These are phyloP conservation scores for Epizoanthus ramosus DNA, from an alignment of 92 coral and sea anemone genomes.

Conservation along the genomic window DNA sequence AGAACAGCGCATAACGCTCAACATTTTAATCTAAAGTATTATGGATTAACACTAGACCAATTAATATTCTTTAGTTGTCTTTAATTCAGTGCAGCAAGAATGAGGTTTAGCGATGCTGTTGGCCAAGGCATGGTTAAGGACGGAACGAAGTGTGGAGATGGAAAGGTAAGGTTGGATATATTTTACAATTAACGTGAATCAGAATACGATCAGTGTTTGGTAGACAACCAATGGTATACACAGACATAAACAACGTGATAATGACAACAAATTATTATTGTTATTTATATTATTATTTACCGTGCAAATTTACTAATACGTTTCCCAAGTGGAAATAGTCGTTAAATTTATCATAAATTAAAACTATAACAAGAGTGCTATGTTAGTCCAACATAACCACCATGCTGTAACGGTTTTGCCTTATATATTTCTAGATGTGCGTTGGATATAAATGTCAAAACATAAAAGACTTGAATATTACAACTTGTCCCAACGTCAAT, in stretches of 20 bases:
- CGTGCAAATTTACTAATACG: too few relatives aligned
- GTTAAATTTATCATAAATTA: too few relatives aligned
- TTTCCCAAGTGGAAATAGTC: too few relatives aligned
- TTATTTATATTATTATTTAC: too few relatives aligned
- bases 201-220: background rate
- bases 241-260: too few relatives aligned
- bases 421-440: conserved; percentile 63
- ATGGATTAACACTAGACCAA: background rate
- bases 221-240: too few relatives aligned
- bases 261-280: too few relatives aligned
- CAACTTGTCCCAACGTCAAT: conserved; percentile 53
- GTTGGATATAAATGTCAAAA: conserved; percentile 67
- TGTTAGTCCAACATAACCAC: background rate
- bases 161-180: conserved; percentile 53
- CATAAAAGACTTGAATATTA: conserved; percentile 45
- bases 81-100: conserved; percentile 64
- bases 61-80: background rate
- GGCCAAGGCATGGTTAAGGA: conserved; percentile 87
- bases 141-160: conserved; percentile 89
- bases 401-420: background rate
- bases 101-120: conserved; percentile 55
- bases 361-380: too few relatives aligned
- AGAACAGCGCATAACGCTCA: too few relatives aligned
- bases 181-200: too few relatives aligned
- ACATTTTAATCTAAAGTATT: too few relatives aligned